These are phyloP conservation scores for Knipowitschia caucasica DNA, from an alignment of 2,797 vertebrate species.

Conservation along the genomic window DNA sequence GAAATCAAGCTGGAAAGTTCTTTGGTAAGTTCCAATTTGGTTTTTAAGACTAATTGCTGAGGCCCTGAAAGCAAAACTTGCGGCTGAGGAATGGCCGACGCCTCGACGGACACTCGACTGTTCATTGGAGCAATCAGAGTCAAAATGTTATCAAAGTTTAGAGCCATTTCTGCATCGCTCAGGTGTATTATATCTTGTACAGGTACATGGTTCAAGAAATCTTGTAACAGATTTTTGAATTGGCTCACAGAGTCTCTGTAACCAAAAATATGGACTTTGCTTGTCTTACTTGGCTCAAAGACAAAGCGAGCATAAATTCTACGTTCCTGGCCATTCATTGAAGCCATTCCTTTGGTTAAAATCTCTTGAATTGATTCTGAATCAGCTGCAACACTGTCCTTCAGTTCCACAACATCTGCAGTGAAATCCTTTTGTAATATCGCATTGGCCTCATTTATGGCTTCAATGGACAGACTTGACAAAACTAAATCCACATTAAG, in stretches of 20 bases:
- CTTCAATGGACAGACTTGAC: constrained; percentile 51
- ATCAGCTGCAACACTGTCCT: constrained; percentile 26
- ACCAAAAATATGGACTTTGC: constrained; percentile 50
- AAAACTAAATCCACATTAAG: constrained; percentile 41
- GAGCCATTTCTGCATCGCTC: constrained; percentile 38
- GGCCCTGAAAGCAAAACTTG: constrained; percentile 54
- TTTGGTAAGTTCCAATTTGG: constrained; percentile 11
- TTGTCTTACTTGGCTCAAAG: not conserved
- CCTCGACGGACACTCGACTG: constrained; percentile 24
- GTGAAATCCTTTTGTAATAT: constrained; percentile 45
- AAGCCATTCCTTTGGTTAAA: constrained; percentile 22
- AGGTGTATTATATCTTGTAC: constrained; percentile 37
- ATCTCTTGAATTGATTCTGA: constrained; percentile 39
- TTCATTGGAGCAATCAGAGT: constrained; percentile 28
- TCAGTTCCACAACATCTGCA: constrained; percentile 22
- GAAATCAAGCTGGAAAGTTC: constrained; percentile 27
- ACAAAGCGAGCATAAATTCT: constrained; percentile 44
- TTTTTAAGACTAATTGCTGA: constrained; percentile 26
- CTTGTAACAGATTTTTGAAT: constrained; percentile 40
- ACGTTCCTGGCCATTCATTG: constrained; percentile 28
- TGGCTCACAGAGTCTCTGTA: constrained; percentile 46
- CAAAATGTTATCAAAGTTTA: constrained; percentile 43
- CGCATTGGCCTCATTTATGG: constrained; percentile 48
- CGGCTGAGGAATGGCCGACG: constrained; percentile 19
- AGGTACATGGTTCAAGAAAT: constrained; percentile 34